A percentile compares a stretch with the other conserved stretches of the same genome.
Conservation (phyloP, 2,113 vertebrate genomes). For the Ivindomyrus marchei region DNA sequence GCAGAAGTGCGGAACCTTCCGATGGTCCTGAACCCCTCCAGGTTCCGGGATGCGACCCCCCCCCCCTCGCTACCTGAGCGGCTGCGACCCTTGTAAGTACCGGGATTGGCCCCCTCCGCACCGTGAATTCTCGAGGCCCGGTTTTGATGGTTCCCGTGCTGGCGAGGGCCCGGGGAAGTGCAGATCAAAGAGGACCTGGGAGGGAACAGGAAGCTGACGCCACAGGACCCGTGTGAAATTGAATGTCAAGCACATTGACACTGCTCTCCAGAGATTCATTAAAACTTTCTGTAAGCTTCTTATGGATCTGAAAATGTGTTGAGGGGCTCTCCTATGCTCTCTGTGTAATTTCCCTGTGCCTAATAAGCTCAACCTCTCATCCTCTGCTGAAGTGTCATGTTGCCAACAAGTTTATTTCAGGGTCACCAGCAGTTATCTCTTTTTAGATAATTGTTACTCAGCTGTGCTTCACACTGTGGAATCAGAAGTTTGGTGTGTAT, state of each 20-base stretch:
- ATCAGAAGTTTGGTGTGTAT: slow-evolving; percentile 15
- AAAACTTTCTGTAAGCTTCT: slow-evolving; percentile 35
- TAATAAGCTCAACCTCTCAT: slow-evolving; percentile 8
- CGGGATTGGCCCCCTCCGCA: not conserved
- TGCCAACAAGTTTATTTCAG: slow-evolving; percentile 13
- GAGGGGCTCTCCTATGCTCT: slow-evolving; percentile 11
- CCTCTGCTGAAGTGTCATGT: not conserved
- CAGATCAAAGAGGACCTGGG: slow-evolving; percentile 33
- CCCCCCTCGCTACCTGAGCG: not conserved
- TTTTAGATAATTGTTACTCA: slow-evolving; percentile 1
- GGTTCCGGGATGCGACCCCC: not conserved
- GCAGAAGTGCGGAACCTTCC: not conserved
- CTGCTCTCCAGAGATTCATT: slow-evolving; percentile 34
- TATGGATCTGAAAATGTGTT: slow-evolving; percentile 12
- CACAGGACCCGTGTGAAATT: slow-evolving; percentile 17
- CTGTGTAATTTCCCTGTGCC: slow-evolving; percentile 16
- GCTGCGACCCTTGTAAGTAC: not conserved
- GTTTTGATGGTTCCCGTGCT: not conserved
- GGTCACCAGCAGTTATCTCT: slow-evolving; percentile 2
- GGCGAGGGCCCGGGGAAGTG: not conserved
- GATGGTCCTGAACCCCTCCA: not conserved
- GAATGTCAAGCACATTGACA: slow-evolving; percentile 37
- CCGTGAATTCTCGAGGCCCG: not conserved
- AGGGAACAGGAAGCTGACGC: slow-evolving; percentile 35
- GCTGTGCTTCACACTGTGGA: not conserved